Base-by-base conservation (phyloP, 2,888 invertebrate genomes). In the Amorpha juglandis region DNA sequence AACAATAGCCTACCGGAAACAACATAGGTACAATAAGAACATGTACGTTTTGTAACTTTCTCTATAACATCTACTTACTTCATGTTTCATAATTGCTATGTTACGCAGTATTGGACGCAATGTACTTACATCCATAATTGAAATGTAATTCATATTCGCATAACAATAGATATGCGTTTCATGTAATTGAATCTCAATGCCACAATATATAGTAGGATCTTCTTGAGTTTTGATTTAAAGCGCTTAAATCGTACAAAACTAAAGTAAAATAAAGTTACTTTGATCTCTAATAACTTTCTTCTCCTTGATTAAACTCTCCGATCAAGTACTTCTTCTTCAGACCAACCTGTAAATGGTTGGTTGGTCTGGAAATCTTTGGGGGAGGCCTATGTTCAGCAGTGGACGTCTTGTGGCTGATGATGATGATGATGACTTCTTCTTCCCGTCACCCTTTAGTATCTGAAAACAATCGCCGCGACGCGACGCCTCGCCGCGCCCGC, bases 1-100 rank as follows among this genome's bases (percentile, higher is more conserved):
- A 88, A 90, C 89, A 91, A 89, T 90, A 83, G 76, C 70, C 67
- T 76, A 74, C 81, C 82, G 86, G 82, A 89, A 88, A 88, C 81
- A 79, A 83, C 81, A n/a, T n/a, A n/a, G n/a, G 68, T 72, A 66
- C 72, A 68, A 71, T 73, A 71, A 76, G 74, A 75, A 71, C 71
- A 65, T 33, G 78, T 78, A 74, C 77, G 77, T 76, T 74, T 50
- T 74, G 72, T 76, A 76, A 86, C 85, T 87, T 88, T 88, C 86
- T 81, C 86, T 72, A 68, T 51, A 58, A 58, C 58, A 21, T 58
- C 58, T 58, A 58, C 12, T 58, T 58, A 58, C 58, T 16, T 55
- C 38, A 19, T 58, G 7, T 58, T 58, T 58, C 19, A 16, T 58
- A 58, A 58, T 58, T 58, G 19, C 19, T 19, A 38, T 58, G 58